Evolutionary conservation across 1,140 invertebrate species (phyloP).

Genomic region (Lucilia cuprina): DNA sequence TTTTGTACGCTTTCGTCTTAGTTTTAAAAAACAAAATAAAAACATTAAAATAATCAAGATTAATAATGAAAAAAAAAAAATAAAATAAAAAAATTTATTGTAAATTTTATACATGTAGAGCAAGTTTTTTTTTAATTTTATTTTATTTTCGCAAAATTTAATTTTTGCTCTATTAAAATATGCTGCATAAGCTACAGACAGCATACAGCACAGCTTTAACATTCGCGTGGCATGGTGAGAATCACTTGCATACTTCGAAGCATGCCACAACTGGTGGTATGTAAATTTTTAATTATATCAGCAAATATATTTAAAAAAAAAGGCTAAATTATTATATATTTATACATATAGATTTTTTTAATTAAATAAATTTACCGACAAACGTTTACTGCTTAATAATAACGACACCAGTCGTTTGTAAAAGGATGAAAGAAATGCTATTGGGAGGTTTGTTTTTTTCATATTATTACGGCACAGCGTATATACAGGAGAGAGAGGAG

Average conservation of each 20-base stretch:
- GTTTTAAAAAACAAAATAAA: not conserved
- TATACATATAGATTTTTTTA: too few relatives aligned
- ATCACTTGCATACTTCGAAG: not conserved
- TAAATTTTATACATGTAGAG: not conserved
- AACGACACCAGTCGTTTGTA: too few relatives aligned
- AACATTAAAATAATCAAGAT: conserved; percentile 5
- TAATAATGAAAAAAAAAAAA: not conserved
- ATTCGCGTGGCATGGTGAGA: not conserved
- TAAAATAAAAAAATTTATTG: not conserved
- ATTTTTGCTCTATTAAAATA: not conserved
- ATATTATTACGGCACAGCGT: too few relatives aligned
- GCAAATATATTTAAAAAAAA: too few relatives aligned
- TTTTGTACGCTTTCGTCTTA: not conserved
- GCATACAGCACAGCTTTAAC: too few relatives aligned
- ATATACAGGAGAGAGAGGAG: too few relatives aligned
- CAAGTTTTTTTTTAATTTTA: not conserved
- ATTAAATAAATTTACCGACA: too few relatives aligned
- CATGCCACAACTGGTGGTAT: conserved; percentile 1
- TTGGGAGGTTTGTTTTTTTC: too few relatives aligned
- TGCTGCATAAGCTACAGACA: too few relatives aligned
- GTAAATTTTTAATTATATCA: not conserved
- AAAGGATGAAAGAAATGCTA: too few relatives aligned
- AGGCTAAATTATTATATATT: too few relatives aligned
- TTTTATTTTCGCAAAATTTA: not conserved
- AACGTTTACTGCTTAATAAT: too few relatives aligned